Base-by-base conservation (phyloP, 1,140 invertebrate genomes). In the Pseudomyrmex flavicornis region DNA sequence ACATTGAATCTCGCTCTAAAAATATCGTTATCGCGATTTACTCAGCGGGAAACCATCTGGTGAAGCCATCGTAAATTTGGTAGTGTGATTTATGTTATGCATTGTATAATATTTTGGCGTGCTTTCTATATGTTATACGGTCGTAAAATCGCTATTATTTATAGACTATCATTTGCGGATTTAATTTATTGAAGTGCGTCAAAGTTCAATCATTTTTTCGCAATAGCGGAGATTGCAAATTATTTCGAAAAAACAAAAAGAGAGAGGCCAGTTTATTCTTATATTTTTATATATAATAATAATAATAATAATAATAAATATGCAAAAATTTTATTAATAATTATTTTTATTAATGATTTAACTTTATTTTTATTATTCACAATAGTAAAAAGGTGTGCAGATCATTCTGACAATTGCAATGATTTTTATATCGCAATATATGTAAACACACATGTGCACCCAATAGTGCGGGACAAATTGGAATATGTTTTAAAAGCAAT, bases 81-180 rank as follows among this genome's bases (percentile, higher is more conserved):
- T 13, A 22, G 50, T 20, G 46, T 74, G 76, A 79, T 70, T 79
- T 70, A 70, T 48, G 15, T 22, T 66, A n/a, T n/a, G 44, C 26
- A 35, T 22, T 79, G 44, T 70, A 70, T 79, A 69, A 69, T 69
- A 70, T 79, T 79, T 79, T 20, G 20, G 3, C 65, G 3, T 63
- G 44, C 20, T 20, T 13, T 13, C 35, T 35, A 13, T 35, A 13
- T 13, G 26, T 79, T 59, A 59, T n/a, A 35, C 44, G 12, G 48
- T 52, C 12, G 66, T 35, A 15, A 22, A 7, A 13, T 35, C 10
- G 20, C 10, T 2, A 70, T 59, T 48, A 79, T 70, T 79, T 79
- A 59, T 70, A 12, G 20, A 54, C 48, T 54, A 15, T 52, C 50
- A 22, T 52, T n/a, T 50, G 50, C 4, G 50, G n/a, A 52, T 52